Base-by-base conservation (phyloP, 2,113 vertebrate genomes). In the Alexandromys fortis region DNA sequence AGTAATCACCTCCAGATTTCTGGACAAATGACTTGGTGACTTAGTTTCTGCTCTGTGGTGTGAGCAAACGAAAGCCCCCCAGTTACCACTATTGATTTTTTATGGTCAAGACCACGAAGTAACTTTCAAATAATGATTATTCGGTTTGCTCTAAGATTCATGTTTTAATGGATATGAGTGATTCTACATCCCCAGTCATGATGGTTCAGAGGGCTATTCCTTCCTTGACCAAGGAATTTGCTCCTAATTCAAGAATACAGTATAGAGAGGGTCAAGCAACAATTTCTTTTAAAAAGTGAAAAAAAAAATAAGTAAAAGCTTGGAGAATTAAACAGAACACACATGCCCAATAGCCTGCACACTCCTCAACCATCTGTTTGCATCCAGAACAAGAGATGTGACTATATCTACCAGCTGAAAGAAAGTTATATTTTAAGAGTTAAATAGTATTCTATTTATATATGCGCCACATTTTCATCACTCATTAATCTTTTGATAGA, bases 131-230 rank as follows among this genome's bases (percentile, higher is more conserved):
- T 75, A 67, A 72, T 90, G 91, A n/a, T 81, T 77, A 42, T 45
- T 70, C 24, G 52, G 33, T 92, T 47, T 96, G 35, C 63, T 86
- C 77, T 73, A 81, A 82, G 90, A 94, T 14, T 91, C 67, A 21
- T 47, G 85, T 88, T 96, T 78, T 28, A 81, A 61, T 86, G 12
- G 16, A 33, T 81, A 58, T 63, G 90, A 93, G 28, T 19, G 73
- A 78, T 92, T 92, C 38, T 95, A 3, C 58, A 93, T 22, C 8
- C 16, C 38, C 21, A 58, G 2, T 3, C 86, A 68, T 28, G 5
- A 47, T 17, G 28, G 19, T 86, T 86, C 17, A 47, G 33, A 68
- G 63, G 9, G 0, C 12, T 92, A 24, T 11, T 49, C 33, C 7
- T 79, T 65, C 30, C 70, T 94, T 72, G 11, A 92, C n/a, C 8